A percentile compares a stretch with the other conserved stretches of the same genome.
phyloP scores from a whole-genome alignment of 2,113 vertebrate genomes.

The Rutilus rutilus region DNA sequence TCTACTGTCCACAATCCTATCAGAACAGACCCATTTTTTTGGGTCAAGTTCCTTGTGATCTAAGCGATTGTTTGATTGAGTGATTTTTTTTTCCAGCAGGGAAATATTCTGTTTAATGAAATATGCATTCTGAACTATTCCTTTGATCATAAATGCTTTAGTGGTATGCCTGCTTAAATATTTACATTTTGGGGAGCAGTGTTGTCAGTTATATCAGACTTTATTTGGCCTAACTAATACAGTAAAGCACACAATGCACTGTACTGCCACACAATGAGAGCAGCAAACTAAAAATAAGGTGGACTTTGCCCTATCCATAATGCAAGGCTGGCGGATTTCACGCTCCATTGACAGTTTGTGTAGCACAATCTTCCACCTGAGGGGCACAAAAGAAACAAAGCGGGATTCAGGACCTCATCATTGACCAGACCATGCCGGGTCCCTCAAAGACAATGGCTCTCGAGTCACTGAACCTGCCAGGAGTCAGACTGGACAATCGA shows the following conservation, averaged over 20 bases:
- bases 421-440: constrained; percentile 18
- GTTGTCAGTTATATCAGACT: constrained; percentile 15
- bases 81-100: background rate
- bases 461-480: background rate
- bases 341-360: constrained; percentile 41
- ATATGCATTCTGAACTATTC: constrained; percentile 21
- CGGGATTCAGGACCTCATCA: constrained; percentile 34
- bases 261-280: background rate
- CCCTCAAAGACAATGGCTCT: constrained; percentile 13
- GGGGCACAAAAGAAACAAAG: constrained; percentile 40
- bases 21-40: background rate
- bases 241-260: constrained; percentile 8
- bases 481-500: background rate
- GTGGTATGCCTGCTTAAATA: constrained; percentile 28
- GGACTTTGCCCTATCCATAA: constrained; percentile 31
- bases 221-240: background rate
- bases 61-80: constrained; percentile 33
- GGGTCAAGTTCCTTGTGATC: background rate
- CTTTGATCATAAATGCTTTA: constrained; percentile 46
- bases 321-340: constrained; percentile 46
- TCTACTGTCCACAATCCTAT: background rate
- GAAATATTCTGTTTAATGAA: constrained; percentile 38
- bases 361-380: constrained; percentile 48
- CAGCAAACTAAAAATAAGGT: constrained; percentile 50
- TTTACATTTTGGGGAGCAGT: background rate